A percentile compares a stretch with the other conserved stretches of the same genome.
Evolutionary conservation across 1,140 invertebrate genomes (phyloP).

Genomic region (Calephelis nemesis): DNA sequence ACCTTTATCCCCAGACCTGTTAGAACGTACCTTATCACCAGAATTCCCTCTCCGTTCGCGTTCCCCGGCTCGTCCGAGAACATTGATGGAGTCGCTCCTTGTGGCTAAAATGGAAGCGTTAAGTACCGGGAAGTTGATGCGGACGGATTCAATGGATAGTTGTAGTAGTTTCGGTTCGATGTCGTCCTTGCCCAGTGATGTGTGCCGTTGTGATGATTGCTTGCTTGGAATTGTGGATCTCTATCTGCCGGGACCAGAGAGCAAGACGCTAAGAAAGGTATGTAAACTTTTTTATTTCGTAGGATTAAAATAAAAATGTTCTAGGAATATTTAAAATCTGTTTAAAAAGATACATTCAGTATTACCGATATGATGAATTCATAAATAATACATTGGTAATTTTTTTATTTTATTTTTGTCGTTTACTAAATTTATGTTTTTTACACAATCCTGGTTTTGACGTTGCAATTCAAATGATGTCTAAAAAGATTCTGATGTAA

Average conservation of each 20-base stretch:
- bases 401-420: too few relatives aligned
- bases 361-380: too few relatives aligned
- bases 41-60: constrained; percentile 64
- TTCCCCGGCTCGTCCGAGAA: constrained; percentile 80
- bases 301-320: too few relatives aligned
- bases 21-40: constrained; percentile 52
- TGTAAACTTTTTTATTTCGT: constrained; percentile 30
- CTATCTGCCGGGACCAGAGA: constrained; percentile 82
- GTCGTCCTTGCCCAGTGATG: constrained; percentile 84
- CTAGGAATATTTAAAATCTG: too few relatives aligned
- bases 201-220: constrained; percentile 91
- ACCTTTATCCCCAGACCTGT: constrained; percentile 39
- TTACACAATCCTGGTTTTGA: too few relatives aligned
- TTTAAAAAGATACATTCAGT: too few relatives aligned
- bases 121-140: constrained; percentile 79
- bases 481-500: too few relatives aligned
- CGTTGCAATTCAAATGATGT: too few relatives aligned
- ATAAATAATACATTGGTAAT: too few relatives aligned
- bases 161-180: constrained; percentile 86
- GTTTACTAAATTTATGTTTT: too few relatives aligned
- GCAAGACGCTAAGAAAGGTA: constrained; percentile 83
- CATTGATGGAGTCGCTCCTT: constrained; percentile 87
- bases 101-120: constrained; percentile 87
- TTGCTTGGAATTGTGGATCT: constrained; percentile 89
- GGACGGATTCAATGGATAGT: constrained; percentile 89